Evolutionary conservation across 2,797 vertebrate genomes (phyloP).

Genomic region (Phataginus tricuspis): DNA sequence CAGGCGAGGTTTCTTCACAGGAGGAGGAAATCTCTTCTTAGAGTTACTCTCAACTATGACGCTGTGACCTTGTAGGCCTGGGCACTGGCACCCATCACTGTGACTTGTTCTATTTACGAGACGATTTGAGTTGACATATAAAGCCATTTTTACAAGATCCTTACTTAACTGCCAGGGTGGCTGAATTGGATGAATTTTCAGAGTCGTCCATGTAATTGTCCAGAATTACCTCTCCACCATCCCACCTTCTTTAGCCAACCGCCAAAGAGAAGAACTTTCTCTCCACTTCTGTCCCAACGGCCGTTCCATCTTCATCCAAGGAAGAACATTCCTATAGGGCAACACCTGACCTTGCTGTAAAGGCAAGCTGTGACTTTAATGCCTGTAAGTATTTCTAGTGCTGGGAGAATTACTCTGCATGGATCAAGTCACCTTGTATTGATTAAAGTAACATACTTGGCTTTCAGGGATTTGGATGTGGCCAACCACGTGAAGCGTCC

Average conservation of each 20-base stretch:
- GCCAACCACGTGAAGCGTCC: not conserved
- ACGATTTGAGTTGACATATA: not conserved
- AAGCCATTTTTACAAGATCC: slow-evolving; percentile 29
- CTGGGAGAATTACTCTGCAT: not conserved
- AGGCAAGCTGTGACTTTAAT: not conserved
- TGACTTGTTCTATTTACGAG: slow-evolving; percentile 14
- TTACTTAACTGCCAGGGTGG: not conserved
- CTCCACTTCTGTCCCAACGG: not conserved
- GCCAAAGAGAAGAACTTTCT: not conserved
- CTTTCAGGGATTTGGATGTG: not conserved
- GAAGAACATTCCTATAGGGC: not conserved
- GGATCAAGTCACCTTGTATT: not conserved
- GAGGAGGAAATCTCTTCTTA: not conserved
- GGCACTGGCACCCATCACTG: not conserved
- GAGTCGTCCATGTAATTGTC: not conserved
- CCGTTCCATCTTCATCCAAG: not conserved
- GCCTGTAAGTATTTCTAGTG: not conserved
- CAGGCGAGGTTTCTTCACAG: not conserved
- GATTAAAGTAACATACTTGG: not conserved
- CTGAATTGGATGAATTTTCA: not conserved
- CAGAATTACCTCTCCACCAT: not conserved
- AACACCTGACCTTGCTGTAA: not conserved
- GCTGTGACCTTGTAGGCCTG: not conserved
- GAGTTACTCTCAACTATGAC: not conserved
- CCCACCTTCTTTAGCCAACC: not conserved